These are phyloP conservation scores for Ammodytes dubius DNA, from an alignment of 2,113 vertebrate genomes.

Conservation along the genomic window DNA sequence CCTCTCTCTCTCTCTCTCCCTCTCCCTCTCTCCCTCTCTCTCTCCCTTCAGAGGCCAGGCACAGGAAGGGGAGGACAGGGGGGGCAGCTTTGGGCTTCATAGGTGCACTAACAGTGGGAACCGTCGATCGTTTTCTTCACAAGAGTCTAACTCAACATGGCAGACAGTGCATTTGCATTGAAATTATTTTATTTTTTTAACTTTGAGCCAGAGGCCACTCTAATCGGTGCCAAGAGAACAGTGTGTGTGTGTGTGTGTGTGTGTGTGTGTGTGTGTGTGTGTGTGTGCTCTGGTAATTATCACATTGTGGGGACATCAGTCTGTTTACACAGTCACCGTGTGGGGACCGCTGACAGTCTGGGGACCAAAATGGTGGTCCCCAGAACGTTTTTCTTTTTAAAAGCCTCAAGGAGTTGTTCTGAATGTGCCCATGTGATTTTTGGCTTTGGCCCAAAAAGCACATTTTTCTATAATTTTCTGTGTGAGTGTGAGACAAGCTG, in stretches of 20 bases:
- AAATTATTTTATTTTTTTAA: slow-evolving; percentile 64
- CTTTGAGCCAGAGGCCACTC: slow-evolving; percentile 46
- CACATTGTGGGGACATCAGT: no score
- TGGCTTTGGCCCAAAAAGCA: no score
- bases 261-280: background rate
- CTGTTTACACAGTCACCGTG: no score
- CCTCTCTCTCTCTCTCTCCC: slow-evolving; percentile 41
- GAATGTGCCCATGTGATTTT: no score
- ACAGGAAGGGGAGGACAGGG: slow-evolving; percentile 43
- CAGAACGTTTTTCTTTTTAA: no score
- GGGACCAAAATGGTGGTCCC: no score
- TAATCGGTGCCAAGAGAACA: slow-evolving; percentile 13
- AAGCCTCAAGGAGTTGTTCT: no score
- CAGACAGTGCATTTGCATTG: slow-evolving; percentile 68
- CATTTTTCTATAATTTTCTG: no score
- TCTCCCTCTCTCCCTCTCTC: slow-evolving; percentile 35
- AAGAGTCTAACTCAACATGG: slow-evolving; percentile 71
- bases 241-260: background rate
- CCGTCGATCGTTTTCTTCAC: slow-evolving; percentile 68
- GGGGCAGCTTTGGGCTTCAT: slow-evolving; percentile 62
- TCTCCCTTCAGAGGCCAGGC: slow-evolving; percentile 46
- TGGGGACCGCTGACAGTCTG: no score
- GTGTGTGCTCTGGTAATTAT: background rate
- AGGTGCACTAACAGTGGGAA: slow-evolving; percentile 74
- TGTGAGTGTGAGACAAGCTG: no score